Evolutionary conservation across 2,797 vertebrate species (phyloP), one percentile per base, ranked within the genome.

Genomic region (Craterocephalus amniculus): DNA sequence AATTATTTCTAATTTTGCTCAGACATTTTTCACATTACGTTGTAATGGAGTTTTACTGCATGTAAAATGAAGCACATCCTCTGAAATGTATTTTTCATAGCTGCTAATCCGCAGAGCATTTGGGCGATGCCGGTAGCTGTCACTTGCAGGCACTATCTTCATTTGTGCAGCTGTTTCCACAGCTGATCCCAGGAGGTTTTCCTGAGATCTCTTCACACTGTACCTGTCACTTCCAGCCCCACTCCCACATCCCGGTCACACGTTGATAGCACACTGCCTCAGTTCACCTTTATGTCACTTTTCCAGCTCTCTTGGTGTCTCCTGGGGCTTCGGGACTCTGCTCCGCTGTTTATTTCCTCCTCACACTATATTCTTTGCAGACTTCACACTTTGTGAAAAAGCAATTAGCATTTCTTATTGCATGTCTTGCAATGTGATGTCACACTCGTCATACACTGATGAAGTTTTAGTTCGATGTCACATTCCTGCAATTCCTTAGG

Each of bases 271-370:
- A 76, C 51, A 56, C 52, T 59, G 34, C 22, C 14, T 69, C 58
- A 61, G 52, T 45, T 81, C 76, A 88, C 83, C 83, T 85, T 84
- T 83, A 29, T 79, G 70, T 80, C 76, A 74, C 74, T 78, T 78
- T 74, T 29, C 51, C 26, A 48, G 0, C n/a, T 58, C 58, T 54
- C 45, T 61, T 45, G 34, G 8, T 64, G 22, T 75, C 34, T 5
- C 77, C 70, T n/a, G 0, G 13, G 57, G 66, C 32, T 64, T 67
- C 52, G 51, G 58, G 32, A 51, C 59, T 43, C 3, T 49, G 74
- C 68, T 51, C 6, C 43, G 48, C 45, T 63, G 48, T 71, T 78
- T 70, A 58, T 71, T 72, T 71, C 43, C 36, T 38, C 32, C 34
- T 81, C 60, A 34, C 38, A 45, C 58, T 56, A 27, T 63, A 75